A percentile compares a stretch with the other conserved stretches of the same genome.
phyloP scores from a whole-genome alignment of 2,113 vertebrate species.

The Sarotherodon lohbergeri region DNA sequence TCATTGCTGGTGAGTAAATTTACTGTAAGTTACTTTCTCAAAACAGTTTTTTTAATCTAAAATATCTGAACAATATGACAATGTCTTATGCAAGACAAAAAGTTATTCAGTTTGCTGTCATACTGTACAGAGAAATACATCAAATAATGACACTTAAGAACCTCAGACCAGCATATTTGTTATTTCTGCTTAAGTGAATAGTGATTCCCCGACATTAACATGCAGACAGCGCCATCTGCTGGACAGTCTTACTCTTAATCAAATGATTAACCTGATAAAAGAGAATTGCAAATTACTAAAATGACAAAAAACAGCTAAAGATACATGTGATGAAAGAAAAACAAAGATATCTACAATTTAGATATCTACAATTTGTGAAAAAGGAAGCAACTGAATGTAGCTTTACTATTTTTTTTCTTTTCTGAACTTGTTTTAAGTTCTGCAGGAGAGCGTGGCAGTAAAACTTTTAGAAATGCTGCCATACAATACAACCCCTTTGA shows the following conservation, averaged over 20 bases:
- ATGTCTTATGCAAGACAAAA: background rate
- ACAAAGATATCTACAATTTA: background rate
- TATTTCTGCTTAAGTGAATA: background rate
- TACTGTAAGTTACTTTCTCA: background rate
- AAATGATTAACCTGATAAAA: background rate
- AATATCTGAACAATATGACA: background rate
- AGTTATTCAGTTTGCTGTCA: background rate
- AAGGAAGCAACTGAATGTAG: background rate
- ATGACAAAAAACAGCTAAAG: background rate
- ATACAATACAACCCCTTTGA: background rate
- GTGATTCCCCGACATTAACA: background rate
- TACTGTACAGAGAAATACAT: background rate
- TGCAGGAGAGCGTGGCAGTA: background rate
- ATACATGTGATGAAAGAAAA: background rate
- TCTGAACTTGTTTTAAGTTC: background rate
- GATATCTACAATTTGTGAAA: background rate
- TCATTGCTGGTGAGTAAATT: background rate
- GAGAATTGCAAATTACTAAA: background rate
- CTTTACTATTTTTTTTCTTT: background rate
- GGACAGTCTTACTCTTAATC: background rate
- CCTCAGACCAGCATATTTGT: background rate
- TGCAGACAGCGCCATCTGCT: slow-evolving; percentile 23
- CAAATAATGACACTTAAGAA: background rate
- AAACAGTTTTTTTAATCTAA: background rate
- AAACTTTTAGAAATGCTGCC: background rate